Evolutionary conservation across 2,888 invertebrate genomes (phyloP), one percentile per base, ranked within the genome.

Genomic region (Drosophila pseudotakahashii): DNA sequence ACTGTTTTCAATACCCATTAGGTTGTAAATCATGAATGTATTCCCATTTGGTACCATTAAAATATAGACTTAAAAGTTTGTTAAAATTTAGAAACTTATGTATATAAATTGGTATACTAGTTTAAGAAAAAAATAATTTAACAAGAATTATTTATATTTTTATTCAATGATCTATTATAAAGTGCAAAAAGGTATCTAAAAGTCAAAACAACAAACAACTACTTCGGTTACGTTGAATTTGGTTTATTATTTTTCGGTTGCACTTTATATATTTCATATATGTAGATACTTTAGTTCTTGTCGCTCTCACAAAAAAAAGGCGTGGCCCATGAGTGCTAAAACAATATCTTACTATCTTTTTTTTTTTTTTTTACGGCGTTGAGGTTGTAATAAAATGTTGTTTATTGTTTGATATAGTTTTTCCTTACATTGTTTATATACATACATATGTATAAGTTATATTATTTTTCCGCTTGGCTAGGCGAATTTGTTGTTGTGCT

Each of bases 301-400:
- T 45, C 58, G 26, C n/a, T 23, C 19, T 7, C 3, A 44, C 51
- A 48, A 48, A 14, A n/a, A 63, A 66, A 73, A 78, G 79, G 75
- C 75, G 82, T 82, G 81, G 78, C 64, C 16, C 54, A 54, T 61
- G 58, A 61, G 58, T 70, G 70, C 51, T 58, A 74, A 66, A 77
- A 54, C 51, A 55, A 60, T 45, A 44, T 39, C 44, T 41, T 26
- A 30, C 36, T 19, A 34, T 30, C n/a, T n/a, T 30, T 50, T 59
- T 62, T 37, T 48, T 36, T 14, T 14, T 36, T 16, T 70, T 42
- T 53, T 39, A 44, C 26, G 36, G 26, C n/a, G 51, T 52, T 59
- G 39, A 54, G 63, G 55, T 51, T 66, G 62, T 54, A 64, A 76
- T 63, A 63, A 63, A 39, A 66, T 62, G 48, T 61, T 14, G 30